These are phyloP conservation scores for Dasyornis broadbenti DNA, from an alignment of 2,113 vertebrate genomes.

Conservation along the genomic window DNA sequence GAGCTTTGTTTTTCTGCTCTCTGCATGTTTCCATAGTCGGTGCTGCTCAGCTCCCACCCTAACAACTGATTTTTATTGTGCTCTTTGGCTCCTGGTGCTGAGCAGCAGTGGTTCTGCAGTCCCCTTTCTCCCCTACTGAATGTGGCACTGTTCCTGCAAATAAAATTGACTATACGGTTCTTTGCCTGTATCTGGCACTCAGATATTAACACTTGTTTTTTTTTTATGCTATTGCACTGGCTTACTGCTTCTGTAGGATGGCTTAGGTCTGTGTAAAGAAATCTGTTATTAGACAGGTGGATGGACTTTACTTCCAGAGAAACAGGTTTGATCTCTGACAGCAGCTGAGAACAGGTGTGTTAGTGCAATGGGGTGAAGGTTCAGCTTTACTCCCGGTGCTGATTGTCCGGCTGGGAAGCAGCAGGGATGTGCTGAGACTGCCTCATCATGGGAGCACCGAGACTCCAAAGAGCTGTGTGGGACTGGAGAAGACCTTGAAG, in stretches of 20 bases:
- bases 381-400: neutral
- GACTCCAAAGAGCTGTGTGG: neutral
- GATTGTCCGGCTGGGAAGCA: neutral
- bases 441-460: neutral
- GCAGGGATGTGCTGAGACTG: neutral
- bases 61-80: neutral
- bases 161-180: neutral
- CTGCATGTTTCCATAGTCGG: neutral
- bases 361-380: neutral
- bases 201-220: fast-evolving
- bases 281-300: neutral
- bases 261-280: neutral
- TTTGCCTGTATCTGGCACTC: neutral
- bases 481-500: neutral
- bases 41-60: neutral
- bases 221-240: neutral
- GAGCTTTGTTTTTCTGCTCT: neutral
- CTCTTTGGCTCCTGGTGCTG: neutral
- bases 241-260: neutral
- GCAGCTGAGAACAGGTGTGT: neutral
- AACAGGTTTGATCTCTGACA: neutral
- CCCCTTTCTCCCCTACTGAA: neutral
- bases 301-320: neutral
- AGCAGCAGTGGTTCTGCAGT: neutral
- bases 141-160: neutral